Percentiles rank a stretch among this genome's conserved stretches.
These are phyloP conservation scores for Sebastes flavidus DNA, from an alignment of 2,797 vertebrate genomes.

Conservation along the genomic window DNA sequence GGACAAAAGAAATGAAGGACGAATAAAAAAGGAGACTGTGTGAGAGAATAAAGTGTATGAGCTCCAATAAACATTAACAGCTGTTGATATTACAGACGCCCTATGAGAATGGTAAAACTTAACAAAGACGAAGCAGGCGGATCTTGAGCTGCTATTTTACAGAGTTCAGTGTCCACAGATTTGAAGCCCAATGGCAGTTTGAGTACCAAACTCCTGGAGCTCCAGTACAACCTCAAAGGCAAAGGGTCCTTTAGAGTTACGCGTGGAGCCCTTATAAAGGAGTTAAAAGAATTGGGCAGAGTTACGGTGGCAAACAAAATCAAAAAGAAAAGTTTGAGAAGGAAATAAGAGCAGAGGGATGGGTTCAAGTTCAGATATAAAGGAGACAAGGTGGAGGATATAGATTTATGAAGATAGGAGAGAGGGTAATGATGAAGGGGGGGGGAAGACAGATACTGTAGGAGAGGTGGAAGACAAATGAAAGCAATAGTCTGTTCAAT, in stretches of 20 bases:
- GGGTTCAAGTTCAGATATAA: constrained; percentile 2
- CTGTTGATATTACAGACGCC: constrained; percentile 1
- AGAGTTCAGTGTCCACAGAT: background rate
- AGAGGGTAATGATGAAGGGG: constrained; percentile 1
- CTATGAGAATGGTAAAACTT: background rate
- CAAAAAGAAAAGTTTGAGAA: constrained; percentile 10
- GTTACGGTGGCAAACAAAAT: constrained; percentile 8
- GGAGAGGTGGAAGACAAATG: constrained; percentile 21
- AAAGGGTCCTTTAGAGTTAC: background rate
- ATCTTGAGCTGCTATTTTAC: constrained; percentile 2
- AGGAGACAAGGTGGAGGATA: constrained; percentile 10
- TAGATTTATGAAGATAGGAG: constrained; percentile 3
- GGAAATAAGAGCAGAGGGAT: background rate
- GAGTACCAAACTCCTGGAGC: background rate
- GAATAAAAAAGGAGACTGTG: background rate
- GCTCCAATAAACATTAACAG: constrained; percentile 26
- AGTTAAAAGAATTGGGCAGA: background rate
- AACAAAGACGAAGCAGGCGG: background rate
- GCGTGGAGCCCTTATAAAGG: background rate
- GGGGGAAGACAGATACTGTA: background rate
- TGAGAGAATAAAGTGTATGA: background rate
- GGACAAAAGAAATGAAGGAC: constrained; percentile 15
- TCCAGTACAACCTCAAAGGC: background rate
- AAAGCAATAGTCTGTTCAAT: constrained; percentile 13
- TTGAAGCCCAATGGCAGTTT: background rate